Base-by-base conservation (phyloP, 2,888 invertebrate genomes). In the Erebia palarica region DNA sequence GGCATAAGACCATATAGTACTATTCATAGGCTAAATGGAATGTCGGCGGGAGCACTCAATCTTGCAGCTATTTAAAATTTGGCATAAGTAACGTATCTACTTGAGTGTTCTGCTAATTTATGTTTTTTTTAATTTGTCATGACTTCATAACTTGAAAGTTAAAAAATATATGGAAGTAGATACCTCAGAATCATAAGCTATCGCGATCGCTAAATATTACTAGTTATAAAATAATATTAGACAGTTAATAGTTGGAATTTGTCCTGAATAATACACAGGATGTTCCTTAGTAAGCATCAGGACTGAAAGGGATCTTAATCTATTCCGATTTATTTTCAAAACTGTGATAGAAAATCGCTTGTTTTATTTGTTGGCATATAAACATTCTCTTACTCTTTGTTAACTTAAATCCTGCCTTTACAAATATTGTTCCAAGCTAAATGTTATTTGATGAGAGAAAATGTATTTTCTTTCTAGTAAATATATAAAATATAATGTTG, bases 341-440 rank as follows among this genome's bases (percentile, higher is more conserved):
- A 3, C 11, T 44, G 11, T 44, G 11, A 44, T 44, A 44, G 44
- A 44, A 44, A 44, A 11, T 44, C 11, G 3, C 44, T 44, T 11
- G 44, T 44, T 44, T 44, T 44, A 44, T 11, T 44, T 49, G 49
- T 49, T 49, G 13, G 2, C 14, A 49, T 14, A n/a, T n/a, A 36
- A 36, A 36, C 36, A 14, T 13, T 21, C 13, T 21, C 42, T 60
- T 42, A 59, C 36, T 58, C 42, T 14, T n/a, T 59, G 59, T 42
- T 60, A 42, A 42, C 36, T 36, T 14, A 60, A 44, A 60, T 60
- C 42, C 59, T 42, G 42, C 42, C 16, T 16, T 42, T 60, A 60
- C 27, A 60, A 60, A 60, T 60, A 60, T 60, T 42, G 59, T n/a
- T 60, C n/a, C 59, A 42, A 16, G 59, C 9, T 42, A 16, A 60